Base-by-base conservation (phyloP, 1,140 invertebrate genomes). In the Heliconius nattereri region DNA sequence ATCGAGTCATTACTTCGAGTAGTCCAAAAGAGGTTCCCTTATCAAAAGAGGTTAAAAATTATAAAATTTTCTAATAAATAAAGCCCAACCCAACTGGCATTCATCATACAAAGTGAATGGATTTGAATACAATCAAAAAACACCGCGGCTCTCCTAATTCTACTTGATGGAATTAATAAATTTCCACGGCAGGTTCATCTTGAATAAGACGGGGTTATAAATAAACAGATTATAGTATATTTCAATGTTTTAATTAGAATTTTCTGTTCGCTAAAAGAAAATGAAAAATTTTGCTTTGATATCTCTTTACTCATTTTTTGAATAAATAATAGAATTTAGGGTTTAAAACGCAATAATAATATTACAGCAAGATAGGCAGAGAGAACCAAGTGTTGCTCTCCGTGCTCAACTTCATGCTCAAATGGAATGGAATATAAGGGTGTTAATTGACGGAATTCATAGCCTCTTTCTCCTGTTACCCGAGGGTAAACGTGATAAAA, bases 61-160 rank as follows among this genome's bases (percentile, higher is more conserved):
- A 35, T 29, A 5, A 66, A 66, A 66, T 71, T 71, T 76, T 76
- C 75, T 76, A 76, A 78, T 78, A 78, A 78, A 78, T 78, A 72
- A 72, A 72, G 66, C 76, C 37, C 23, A 60, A 78, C 76, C 49
- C 49, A 71, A 78, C 74, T 26, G 71, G 71, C 75, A 81, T 78
- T 76, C 35, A 73, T 54, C 19, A 45, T 45, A 60, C 76, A 73
- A 52, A 78, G 66, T 71, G 37, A 81, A 81, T 66, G 76, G 80
- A 66, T 74, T 78, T 74, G 78, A 73, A 52, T 70, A 81, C 57
- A 78, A 78, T 81, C 76, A 52, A 35, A 78, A 78, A 78, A 78
- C 76, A 72, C 26, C 35, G 45, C 54, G 5, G 32, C 35, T 19
- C 45, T 60, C n/a, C 6, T 52, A 52, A 19, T 52, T 37, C n/a